Conservation (phyloP, 2,113 vertebrate species). For the Passer domesticus region DNA sequence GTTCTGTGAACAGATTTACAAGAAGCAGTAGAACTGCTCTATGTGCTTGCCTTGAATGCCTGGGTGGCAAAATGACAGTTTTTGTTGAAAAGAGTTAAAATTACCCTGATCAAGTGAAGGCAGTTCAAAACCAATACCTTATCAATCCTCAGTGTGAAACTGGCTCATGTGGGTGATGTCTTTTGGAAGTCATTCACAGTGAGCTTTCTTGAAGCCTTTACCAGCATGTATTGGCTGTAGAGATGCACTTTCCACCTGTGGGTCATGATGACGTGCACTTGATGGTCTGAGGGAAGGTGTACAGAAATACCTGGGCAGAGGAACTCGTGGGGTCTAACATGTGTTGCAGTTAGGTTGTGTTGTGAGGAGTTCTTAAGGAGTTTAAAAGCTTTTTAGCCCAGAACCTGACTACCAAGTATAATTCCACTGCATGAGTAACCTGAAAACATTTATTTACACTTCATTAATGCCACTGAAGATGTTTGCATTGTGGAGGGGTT, state of each 20-base stretch:
- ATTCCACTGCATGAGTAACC: conserved; percentile 48
- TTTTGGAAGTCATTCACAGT: conserved; percentile 68
- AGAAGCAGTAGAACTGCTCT: conserved; percentile 64
- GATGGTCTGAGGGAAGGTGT: conserved; percentile 64
- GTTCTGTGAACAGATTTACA: conserved; percentile 62
- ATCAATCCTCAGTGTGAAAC: background rate
- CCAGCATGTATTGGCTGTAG: conserved; percentile 66
- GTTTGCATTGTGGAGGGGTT: background rate
- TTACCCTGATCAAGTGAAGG: conserved; percentile 1
- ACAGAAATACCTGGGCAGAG: conserved; percentile 55
- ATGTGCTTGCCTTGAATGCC: conserved; percentile 56
- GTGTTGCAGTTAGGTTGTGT: conserved; percentile 60
- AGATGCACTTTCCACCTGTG: conserved; percentile 59
- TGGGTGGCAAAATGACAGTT: conserved; percentile 54
- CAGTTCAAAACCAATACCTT: conserved; percentile 33
- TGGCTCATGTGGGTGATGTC: conserved; percentile 61
- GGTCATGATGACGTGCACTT: conserved; percentile 55
- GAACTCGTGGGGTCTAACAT: conserved; percentile 58
- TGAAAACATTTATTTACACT: conserved; percentile 19
- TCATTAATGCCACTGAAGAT: conserved; percentile 16
- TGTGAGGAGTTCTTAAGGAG: conserved; percentile 46
- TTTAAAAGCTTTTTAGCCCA: conserved; percentile 32
- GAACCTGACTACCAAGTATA: conserved; percentile 22
- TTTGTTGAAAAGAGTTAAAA: conserved; percentile 51
- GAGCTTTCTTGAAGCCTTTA: conserved; percentile 67